phyloP scores from a whole-genome alignment of 2,888 invertebrate genomes.

The Standfussiana lucernea region DNA sequence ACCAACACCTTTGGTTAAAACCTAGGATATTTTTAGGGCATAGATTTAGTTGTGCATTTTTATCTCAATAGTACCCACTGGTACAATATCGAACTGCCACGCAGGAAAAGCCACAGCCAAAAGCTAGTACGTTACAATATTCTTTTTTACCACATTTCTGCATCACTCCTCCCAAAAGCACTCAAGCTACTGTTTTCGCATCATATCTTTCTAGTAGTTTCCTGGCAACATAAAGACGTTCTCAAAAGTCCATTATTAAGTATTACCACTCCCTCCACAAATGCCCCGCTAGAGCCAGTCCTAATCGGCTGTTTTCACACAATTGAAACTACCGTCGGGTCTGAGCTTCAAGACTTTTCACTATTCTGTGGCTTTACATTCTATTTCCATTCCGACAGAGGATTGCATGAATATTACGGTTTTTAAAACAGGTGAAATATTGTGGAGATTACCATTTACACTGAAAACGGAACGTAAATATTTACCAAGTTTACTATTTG shows the following conservation, averaged over 20 bases:
- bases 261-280: constrained; percentile 51
- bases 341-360: constrained; percentile 33
- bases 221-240: constrained; percentile 23
- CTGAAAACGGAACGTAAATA: no score
- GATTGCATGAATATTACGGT: constrained; percentile 25
- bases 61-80: background rate
- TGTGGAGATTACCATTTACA: no score
- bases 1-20: background rate
- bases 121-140: background rate
- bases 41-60: background rate
- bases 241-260: constrained; percentile 58
- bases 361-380: constrained; percentile 51
- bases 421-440: constrained; percentile 17
- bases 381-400: constrained; percentile 46
- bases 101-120: background rate
- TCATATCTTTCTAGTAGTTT: constrained; percentile 15
- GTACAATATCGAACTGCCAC: background rate
- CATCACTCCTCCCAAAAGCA: background rate
- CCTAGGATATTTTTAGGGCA: background rate
- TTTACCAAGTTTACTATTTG: no score
- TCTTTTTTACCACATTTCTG: background rate
- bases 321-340: constrained; percentile 59
- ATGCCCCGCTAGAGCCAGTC: constrained; percentile 52
- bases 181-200: background rate
- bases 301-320: constrained; percentile 63